phyloP scores from a whole-genome alignment of 37 sponge, comb jelly and placozoan genomes.

The Ianthella basta region DNA sequence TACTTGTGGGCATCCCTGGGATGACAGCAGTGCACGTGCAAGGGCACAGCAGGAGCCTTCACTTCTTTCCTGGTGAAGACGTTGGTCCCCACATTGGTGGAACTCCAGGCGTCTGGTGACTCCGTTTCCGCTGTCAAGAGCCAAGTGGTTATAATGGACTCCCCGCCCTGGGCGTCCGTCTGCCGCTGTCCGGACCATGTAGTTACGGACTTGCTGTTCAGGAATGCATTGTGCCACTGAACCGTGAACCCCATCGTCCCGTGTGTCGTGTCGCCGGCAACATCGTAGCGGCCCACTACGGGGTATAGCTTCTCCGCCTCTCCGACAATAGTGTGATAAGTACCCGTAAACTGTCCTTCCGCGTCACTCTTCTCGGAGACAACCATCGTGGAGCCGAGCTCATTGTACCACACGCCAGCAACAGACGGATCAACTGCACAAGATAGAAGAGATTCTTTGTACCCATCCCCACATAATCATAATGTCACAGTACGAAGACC shows the following conservation, averaged over 20 bases:
- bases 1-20: not conserved
- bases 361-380: not conserved
- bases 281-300: constrained; percentile 5
- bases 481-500: no score
- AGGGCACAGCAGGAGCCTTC: not conserved
- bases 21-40: constrained; percentile 13
- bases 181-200: constrained; percentile 31
- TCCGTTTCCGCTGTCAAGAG: not conserved
- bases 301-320: not conserved
- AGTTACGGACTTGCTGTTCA: constrained; percentile 9
- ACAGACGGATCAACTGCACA: not conserved
- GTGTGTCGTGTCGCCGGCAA: not conserved
- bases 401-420: constrained; percentile 29
- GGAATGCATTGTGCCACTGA: constrained; percentile 1
- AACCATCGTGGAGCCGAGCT: not conserved
- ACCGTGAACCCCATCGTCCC: constrained; percentile 15
- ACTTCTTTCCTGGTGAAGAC: not conserved
- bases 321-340: constrained; percentile 10
- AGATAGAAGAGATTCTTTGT: not conserved
- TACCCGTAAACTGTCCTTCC: not conserved
- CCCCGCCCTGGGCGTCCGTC: not conserved
- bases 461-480: not conserved
- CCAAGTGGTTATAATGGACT: constrained; percentile 10
- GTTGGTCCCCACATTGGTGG: constrained; percentile 6
- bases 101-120: not conserved